Conservation (phyloP, 1,140 invertebrate species). For the Trichoplusia ni region DNA sequence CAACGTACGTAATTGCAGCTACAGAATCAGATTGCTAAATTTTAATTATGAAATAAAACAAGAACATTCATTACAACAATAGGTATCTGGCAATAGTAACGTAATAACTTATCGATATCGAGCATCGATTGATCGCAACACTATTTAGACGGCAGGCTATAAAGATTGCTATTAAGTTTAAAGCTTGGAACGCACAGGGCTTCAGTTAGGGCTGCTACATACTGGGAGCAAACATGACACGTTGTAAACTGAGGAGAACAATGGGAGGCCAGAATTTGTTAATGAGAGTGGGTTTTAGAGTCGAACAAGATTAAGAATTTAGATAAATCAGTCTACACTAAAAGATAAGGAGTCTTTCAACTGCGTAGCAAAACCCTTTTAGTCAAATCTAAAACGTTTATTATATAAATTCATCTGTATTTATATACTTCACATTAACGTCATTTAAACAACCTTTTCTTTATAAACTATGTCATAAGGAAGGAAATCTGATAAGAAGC, state of each 20-base stretch:
- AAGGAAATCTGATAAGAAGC: too few species aligned
- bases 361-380: too few species aligned
- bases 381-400: too few species aligned
- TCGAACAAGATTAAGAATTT: neutral
- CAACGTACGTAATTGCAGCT: slow-evolving; percentile 9
- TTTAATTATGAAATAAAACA: too few species aligned
- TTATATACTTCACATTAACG: too few species aligned
- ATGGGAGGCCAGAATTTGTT: neutral
- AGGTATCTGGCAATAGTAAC: slow-evolving; percentile 38
- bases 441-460: too few species aligned
- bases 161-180: slow-evolving; percentile 79
- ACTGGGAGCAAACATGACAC: neutral
- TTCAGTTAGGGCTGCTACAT: slow-evolving; percentile 16
- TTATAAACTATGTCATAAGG: too few species aligned
- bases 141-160: slow-evolving; percentile 61
- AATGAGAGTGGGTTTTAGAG: neutral
- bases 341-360: too few species aligned
- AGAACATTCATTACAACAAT: slow-evolving; percentile 20
- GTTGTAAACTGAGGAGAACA: slow-evolving; percentile 7
- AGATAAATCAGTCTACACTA: too few species aligned
- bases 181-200: slow-evolving; percentile 54
- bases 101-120: slow-evolving; percentile 66
- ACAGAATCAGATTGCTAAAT: slow-evolving; percentile 10
- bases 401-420: too few species aligned
- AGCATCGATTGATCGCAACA: slow-evolving; percentile 62